A percentile compares a stretch with the other conserved stretches of the same genome.
phyloP scores from a whole-genome alignment of 2,797 vertebrate genomes.

The Paratrypauchen microcephalus region DNA sequence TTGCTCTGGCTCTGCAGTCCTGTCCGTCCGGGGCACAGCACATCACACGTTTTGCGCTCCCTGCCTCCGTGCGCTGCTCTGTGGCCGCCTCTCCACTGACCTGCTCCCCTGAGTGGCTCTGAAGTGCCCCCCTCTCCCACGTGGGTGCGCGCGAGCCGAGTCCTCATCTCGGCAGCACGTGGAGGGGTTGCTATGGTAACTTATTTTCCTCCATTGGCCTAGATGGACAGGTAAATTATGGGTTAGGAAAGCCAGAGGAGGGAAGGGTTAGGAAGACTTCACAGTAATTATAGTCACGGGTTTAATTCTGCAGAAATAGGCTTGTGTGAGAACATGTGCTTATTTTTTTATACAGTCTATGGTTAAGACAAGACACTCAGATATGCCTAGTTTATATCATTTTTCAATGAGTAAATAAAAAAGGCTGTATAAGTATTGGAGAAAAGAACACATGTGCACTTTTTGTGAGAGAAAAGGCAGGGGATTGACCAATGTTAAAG shows the following conservation, averaged over 20 bases:
- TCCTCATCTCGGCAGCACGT: constrained; percentile 35
- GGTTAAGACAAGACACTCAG: no score
- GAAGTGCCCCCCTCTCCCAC: neutral
- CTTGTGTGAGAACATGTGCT: neutral
- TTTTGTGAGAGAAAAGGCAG: no score
- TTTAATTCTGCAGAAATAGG: constrained; percentile 16
- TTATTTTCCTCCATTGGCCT: constrained; percentile 31
- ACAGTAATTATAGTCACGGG: constrained; percentile 18
- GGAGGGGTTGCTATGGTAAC: constrained; percentile 67
- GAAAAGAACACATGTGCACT: neutral
- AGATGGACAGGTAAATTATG: constrained; percentile 57
- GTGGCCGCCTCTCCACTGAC: constrained; percentile 32
- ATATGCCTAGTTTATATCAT: no score
- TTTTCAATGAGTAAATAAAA: neutral
- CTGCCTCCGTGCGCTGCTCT: constrained; percentile 19
- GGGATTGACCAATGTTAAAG: neutral
- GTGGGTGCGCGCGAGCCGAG: constrained; percentile 29
- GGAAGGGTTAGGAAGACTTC: constrained; percentile 30
- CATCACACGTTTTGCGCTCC: constrained; percentile 41
- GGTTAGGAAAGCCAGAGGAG: constrained; percentile 8
- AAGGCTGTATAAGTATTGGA: neutral
- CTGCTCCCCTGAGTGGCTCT: constrained; percentile 6
- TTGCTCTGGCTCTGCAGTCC: constrained; percentile 27
- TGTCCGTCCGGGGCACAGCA: constrained; percentile 13
- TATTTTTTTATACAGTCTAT: no score